Conservation (phyloP, 2,113 vertebrate species). For the Casuarius casuarius region DNA sequence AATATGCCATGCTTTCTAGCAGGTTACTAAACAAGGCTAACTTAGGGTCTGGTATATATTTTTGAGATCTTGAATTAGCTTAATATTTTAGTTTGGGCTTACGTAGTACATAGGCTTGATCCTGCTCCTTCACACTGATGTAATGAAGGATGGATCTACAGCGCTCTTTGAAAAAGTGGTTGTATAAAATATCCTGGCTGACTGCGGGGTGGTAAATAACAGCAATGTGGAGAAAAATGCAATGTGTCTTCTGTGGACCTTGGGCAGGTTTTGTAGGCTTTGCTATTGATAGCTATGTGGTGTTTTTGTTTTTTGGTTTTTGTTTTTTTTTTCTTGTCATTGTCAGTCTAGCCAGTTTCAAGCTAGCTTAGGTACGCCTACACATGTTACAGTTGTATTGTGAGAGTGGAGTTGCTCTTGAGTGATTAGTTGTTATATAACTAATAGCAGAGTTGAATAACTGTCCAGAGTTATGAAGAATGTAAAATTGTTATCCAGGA, state of each 20-base stretch:
- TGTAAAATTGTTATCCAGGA: background rate
- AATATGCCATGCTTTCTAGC: background rate
- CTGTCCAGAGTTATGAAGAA: background rate
- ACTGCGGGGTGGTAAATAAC: too few relatives aligned
- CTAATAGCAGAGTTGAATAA: background rate
- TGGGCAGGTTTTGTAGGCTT: background rate
- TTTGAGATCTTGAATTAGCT: background rate
- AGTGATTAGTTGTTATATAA: background rate
- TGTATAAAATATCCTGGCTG: rapidly evolving
- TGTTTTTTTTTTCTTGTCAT: too few relatives aligned
- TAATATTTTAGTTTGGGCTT: background rate
- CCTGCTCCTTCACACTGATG: background rate
- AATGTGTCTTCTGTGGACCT: background rate
- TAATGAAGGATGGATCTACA: background rate
- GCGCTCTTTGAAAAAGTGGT: background rate
- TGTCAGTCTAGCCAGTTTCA: background rate
- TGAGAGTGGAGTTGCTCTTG: background rate
- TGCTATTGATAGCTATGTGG: background rate
- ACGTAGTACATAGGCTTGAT: rapidly evolving
- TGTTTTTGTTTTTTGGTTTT: background rate
- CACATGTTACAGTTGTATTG: rapidly evolving
- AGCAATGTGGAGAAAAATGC: background rate
- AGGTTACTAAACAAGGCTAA: background rate
- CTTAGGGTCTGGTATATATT: background rate
- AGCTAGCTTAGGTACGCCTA: background rate